Evolutionary conservation across 1,140 invertebrate species (phyloP).

Genomic region (Drosophila trapezifrons): DNA sequence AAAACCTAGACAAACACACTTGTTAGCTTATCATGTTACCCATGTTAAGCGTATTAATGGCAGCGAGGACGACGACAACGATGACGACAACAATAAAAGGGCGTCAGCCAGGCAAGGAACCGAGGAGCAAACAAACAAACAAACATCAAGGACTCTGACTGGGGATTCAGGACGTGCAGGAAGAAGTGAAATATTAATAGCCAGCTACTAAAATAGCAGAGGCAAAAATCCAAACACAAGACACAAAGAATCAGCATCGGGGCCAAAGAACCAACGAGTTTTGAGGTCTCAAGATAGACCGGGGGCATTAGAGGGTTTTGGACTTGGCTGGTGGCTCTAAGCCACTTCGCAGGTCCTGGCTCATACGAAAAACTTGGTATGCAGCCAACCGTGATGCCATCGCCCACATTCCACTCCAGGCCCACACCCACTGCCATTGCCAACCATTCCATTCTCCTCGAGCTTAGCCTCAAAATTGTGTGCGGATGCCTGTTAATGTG

Average conservation of each 20-base stretch:
- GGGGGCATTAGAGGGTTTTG: not conserved
- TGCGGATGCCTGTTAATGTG: slow-evolving; percentile 58
- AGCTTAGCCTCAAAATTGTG: slow-evolving; percentile 63
- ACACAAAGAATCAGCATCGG: slow-evolving; percentile 45
- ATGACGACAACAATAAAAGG: slow-evolving; percentile 48
- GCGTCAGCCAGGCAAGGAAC: slow-evolving; percentile 46
- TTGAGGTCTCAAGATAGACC: slow-evolving; percentile 24
- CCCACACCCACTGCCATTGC: not conserved
- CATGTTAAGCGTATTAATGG: slow-evolving; percentile 80
- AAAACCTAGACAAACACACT: slow-evolving; percentile 78
- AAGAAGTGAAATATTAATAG: slow-evolving; percentile 77
- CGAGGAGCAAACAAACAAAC: slow-evolving; percentile 43
- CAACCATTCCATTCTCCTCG: slow-evolving; percentile 2
- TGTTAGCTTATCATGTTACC: slow-evolving; percentile 82
- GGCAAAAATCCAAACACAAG: slow-evolving; percentile 47
- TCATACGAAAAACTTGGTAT: slow-evolving; percentile 45
- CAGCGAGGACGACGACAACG: slow-evolving; percentile 33
- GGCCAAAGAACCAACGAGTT: slow-evolving; percentile 28
- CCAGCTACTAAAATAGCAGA: slow-evolving; percentile 74
- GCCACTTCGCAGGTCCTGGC: slow-evolving; percentile 44
- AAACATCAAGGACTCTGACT: slow-evolving; percentile 32
- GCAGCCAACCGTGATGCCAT: slow-evolving; percentile 41
- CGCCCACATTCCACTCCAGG: slow-evolving; percentile 21
- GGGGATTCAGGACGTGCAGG: slow-evolving; percentile 25
- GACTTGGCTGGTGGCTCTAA: slow-evolving; percentile 15